phyloP scores from a whole-genome alignment of 2,888 invertebrate species.

The Argyresthia goedartella region DNA sequence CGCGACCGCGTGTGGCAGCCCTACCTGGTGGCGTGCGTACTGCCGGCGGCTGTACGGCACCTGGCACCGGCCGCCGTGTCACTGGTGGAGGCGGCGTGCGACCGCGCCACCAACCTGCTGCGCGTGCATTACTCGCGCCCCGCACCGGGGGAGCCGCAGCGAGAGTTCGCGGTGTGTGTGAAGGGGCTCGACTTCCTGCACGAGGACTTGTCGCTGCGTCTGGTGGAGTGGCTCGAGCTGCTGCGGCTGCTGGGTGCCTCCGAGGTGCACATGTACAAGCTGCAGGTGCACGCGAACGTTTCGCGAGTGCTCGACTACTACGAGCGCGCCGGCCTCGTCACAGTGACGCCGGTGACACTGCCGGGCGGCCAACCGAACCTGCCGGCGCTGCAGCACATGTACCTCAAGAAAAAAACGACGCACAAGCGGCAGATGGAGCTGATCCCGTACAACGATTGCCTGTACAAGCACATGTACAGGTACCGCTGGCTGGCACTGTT shows the following conservation, averaged over 20 bases:
- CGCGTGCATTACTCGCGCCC: constrained; percentile 83
- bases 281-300: constrained; percentile 93
- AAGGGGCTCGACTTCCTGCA: constrained; percentile 94
- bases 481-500: constrained; percentile 92
- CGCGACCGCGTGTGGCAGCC: constrained; percentile 93
- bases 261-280: constrained; percentile 91
- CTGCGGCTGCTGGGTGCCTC: constrained; percentile 89
- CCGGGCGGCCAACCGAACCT: constrained; percentile 93
- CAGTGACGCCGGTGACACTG: constrained; percentile 84
- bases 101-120: constrained; percentile 87
- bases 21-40: constrained; percentile 89
- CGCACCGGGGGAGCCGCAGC: constrained; percentile 68
- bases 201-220: constrained; percentile 88
- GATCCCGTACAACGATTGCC: constrained; percentile 96
- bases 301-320: constrained; percentile 83
- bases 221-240: constrained; percentile 96
- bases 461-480: constrained; percentile 91
- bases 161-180: constrained; percentile 93
- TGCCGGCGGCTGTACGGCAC: constrained; percentile 80
- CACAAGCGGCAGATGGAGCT: constrained; percentile 96
- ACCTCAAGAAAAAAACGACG: constrained; percentile 90
- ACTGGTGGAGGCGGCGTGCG: constrained; percentile 86
- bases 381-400: constrained; percentile 89
- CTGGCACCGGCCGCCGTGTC: constrained; percentile 87
- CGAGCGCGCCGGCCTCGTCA: constrained; percentile 74